These are phyloP conservation scores for Lissonota sp. DNA, from an alignment of 2,888 invertebrate species.

Conservation along the genomic window DNA sequence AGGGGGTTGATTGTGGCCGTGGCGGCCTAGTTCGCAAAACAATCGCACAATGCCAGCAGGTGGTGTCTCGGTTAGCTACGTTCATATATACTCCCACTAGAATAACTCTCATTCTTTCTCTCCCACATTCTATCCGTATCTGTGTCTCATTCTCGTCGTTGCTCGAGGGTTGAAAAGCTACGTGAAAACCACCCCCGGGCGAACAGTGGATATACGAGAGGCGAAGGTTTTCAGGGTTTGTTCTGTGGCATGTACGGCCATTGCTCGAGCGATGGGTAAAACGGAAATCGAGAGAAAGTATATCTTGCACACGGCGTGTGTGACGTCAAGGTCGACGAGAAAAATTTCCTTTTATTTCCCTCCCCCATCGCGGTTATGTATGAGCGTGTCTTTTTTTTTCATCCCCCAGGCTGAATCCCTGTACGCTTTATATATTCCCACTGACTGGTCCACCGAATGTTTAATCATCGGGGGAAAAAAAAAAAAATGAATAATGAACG, in stretches of 20 bases:
- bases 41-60: slow-evolving; percentile 73
- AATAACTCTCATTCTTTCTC: slow-evolving; percentile 2
- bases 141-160: slow-evolving; percentile 22
- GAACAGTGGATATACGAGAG: slow-evolving; percentile 22
- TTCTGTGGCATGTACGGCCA: slow-evolving; percentile 25
- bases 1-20: slow-evolving; percentile 68
- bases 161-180: slow-evolving; percentile 46
- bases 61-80: slow-evolving; percentile 44
- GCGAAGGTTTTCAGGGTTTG: slow-evolving; percentile 16
- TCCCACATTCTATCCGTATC: too few species aligned
- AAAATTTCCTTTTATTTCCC: slow-evolving; percentile 36
- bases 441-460: too few species aligned
- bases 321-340: slow-evolving; percentile 72
- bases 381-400: slow-evolving; percentile 8
- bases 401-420: background rate
- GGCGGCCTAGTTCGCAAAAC: slow-evolving; percentile 79
- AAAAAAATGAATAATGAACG: too few species aligned
- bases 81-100: slow-evolving; percentile 9
- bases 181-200: slow-evolving; percentile 27
- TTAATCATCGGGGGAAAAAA: background rate
- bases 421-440: too few species aligned
- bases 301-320: slow-evolving; percentile 61
- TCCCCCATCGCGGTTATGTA: slow-evolving; percentile 20
- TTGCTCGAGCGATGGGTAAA: slow-evolving; percentile 23
- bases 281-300: slow-evolving; percentile 61